phyloP scores from a whole-genome alignment of 2,797 vertebrate species.

The Luscinia megarhynchos region DNA sequence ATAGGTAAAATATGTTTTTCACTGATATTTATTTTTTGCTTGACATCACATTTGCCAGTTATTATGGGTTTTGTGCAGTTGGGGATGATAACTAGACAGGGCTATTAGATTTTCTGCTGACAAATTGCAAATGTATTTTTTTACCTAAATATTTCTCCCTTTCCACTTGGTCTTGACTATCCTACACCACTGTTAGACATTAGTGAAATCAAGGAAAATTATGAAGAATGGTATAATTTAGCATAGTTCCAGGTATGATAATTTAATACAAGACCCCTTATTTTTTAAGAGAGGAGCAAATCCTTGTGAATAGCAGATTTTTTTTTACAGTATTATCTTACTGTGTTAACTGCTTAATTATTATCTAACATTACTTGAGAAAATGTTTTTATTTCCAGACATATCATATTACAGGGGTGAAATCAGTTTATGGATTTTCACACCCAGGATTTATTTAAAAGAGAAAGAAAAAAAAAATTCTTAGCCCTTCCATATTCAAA shows the following conservation, averaged over 20 bases:
- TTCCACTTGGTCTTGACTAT: neutral
- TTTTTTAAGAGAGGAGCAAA: neutral
- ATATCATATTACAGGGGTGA: neutral
- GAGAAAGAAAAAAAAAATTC: accelerated
- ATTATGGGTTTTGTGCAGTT: neutral
- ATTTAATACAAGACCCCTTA: neutral
- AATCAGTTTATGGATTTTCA: neutral
- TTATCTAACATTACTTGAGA: neutral
- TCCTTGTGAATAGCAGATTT: neutral
- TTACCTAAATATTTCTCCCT: neutral
- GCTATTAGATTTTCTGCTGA: neutral
- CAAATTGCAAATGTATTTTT: neutral
- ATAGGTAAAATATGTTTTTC: neutral
- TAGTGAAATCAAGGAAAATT: neutral
- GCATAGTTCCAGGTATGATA: neutral
- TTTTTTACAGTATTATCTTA: neutral
- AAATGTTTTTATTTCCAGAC: neutral
- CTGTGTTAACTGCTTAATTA: neutral
- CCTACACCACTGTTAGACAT: neutral
- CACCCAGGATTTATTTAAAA: neutral
- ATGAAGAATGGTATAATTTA: neutral
- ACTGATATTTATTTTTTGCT: neutral
- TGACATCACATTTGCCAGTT: neutral
- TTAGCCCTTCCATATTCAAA: neutral
- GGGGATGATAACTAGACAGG: neutral